A percentile compares a stretch with the other conserved stretches of the same genome.
Conservation (phyloP, 2,113 vertebrate genomes). For the Columba livia region DNA sequence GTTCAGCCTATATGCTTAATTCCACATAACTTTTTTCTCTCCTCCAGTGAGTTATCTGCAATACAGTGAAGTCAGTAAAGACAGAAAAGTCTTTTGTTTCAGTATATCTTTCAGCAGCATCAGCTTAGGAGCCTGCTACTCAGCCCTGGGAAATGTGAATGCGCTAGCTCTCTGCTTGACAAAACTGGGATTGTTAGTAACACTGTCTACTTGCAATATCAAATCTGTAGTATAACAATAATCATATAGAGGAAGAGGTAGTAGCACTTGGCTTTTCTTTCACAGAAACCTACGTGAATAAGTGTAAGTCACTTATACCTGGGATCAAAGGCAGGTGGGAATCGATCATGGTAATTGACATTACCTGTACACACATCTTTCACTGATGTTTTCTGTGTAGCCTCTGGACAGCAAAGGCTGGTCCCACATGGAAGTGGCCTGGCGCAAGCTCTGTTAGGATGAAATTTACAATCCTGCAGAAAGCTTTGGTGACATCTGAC, state of each 20-base stretch:
- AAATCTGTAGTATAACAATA: not conserved
- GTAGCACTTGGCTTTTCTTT: not conserved
- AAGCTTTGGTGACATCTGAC: not conserved
- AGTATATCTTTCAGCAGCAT: not conserved
- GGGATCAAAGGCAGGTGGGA: not conserved
- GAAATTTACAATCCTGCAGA: not conserved
- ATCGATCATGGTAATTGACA: not conserved
- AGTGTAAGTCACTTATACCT: not conserved
- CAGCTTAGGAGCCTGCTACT: not conserved
- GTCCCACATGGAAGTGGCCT: not conserved
- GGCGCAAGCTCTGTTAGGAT: not conserved
- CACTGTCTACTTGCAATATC: not conserved
- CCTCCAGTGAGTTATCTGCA: not conserved
- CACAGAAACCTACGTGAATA: not conserved
- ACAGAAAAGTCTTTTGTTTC: not conserved
- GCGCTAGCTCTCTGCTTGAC: not conserved
- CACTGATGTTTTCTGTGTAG: not conserved
- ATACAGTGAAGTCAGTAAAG: not conserved
- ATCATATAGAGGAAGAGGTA: not conserved
- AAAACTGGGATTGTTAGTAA: not conserved
- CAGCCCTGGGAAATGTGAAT: not conserved
- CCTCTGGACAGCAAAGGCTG: not conserved
- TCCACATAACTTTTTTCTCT: not conserved
- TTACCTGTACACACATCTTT: not conserved
- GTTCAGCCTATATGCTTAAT: not conserved